Percentiles rank a stretch among this genome's conserved stretches.
phyloP scores from a whole-genome alignment of 2,113 vertebrate genomes.

The Sinosuthora webbiana region DNA sequence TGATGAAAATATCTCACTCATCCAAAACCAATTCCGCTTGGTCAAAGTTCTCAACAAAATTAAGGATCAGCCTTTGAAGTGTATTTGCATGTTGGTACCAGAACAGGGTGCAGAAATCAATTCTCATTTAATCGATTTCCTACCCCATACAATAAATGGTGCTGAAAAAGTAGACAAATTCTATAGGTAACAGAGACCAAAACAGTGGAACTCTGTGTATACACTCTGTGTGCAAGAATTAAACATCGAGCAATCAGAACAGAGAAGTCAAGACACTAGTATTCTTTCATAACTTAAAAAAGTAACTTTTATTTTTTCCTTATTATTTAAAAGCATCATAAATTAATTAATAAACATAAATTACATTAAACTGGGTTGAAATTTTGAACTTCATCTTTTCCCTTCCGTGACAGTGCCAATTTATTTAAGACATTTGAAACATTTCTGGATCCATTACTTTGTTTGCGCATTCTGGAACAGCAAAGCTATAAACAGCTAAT shows the following conservation, averaged over 20 bases:
- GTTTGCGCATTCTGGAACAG: not conserved
- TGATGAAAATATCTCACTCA: not conserved
- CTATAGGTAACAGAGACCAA: not conserved
- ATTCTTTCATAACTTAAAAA: not conserved
- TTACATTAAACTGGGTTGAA: not conserved
- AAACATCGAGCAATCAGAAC: not conserved
- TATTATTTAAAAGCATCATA: not conserved
- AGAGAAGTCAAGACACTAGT: not conserved
- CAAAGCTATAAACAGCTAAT: not conserved
- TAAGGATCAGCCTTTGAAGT: not conserved
- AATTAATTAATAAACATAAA: not conserved
- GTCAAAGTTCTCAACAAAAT: not conserved
- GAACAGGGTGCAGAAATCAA: not conserved
- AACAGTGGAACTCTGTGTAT: fast-evolving
- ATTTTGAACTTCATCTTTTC: not conserved
- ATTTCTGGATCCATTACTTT: not conserved
- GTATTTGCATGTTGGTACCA: not conserved
- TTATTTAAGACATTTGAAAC: not conserved
- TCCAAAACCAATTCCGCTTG: not conserved
- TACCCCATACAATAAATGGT: not conserved
- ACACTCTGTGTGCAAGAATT: not conserved
- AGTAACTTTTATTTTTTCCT: not conserved
- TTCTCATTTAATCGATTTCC: not conserved
- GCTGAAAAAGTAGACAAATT: not conserved
- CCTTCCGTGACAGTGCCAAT: not conserved